Conservation (phyloP, 2,113 vertebrate species). For the Narcine bancroftii region DNA sequence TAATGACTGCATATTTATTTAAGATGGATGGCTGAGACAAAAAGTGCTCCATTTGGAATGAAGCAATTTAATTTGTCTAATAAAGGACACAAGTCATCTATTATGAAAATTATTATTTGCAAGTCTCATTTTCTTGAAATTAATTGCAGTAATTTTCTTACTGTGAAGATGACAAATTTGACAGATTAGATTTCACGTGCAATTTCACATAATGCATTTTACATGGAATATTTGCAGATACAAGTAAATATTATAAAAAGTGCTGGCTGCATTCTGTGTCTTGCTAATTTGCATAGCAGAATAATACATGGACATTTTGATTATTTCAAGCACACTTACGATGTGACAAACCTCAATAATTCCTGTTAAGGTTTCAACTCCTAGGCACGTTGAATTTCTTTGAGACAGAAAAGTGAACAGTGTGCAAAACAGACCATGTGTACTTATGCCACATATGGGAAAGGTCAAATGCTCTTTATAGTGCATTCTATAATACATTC, state of each 20-base stretch:
- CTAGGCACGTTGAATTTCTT: not conserved
- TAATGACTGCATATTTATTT: not conserved
- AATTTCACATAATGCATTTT: not conserved
- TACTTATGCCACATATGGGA: constrained; percentile 4
- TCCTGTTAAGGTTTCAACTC: not conserved
- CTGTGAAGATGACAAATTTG: constrained; percentile 26
- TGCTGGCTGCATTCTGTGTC: not conserved
- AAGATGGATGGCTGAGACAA: not conserved
- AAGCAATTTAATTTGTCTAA: constrained; percentile 23
- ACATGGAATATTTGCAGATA: not conserved
- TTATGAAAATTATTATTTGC: constrained; percentile 23
- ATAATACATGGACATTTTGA: not conserved
- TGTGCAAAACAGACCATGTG: not conserved
- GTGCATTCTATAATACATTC: no score
- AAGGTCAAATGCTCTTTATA: constrained; percentile 19
- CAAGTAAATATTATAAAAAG: not conserved
- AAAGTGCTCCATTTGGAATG: not conserved
- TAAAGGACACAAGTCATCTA: not conserved
- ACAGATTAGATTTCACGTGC: constrained; percentile 6
- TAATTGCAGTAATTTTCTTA: constrained; percentile 26
- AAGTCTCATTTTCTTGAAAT: not conserved
- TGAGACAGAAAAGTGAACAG: not conserved
- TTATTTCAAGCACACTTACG: not conserved
- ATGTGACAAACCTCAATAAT: constrained; percentile 2
- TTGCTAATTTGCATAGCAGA: not conserved